Evolutionary conservation across 2,888 invertebrate genomes (phyloP).

Genomic region (Hirtodrosophila duncani): DNA sequence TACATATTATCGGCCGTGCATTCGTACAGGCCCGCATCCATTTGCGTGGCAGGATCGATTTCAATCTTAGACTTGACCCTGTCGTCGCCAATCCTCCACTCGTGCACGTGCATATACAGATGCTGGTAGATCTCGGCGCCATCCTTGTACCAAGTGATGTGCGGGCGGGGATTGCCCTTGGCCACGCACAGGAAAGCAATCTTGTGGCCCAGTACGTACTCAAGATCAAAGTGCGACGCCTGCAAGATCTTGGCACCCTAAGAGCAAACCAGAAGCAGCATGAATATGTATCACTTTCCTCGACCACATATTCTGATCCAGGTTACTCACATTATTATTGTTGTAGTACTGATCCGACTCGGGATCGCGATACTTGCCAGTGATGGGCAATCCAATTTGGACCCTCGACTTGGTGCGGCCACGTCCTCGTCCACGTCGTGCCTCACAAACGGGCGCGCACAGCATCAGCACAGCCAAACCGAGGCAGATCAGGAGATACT

Average conservation of each 20-base stretch:
- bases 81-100: constrained; percentile 90
- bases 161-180: constrained; percentile 91
- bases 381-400: constrained; percentile 91
- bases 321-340: constrained; percentile 86
- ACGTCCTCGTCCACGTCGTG: constrained; percentile 85
- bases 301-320: too few relatives aligned
- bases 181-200: constrained; percentile 95
- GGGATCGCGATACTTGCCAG: constrained; percentile 92
- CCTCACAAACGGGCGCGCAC: constrained; percentile 77
- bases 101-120: constrained; percentile 92
- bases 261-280: not conserved
- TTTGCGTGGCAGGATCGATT: constrained; percentile 96
- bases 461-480: constrained; percentile 77
- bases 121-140: constrained; percentile 95
- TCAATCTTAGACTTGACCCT: constrained; percentile 94
- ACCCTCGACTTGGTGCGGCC: constrained; percentile 88
- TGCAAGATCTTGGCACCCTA: constrained; percentile 93
- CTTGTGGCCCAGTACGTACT: constrained; percentile 95
- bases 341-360: constrained; percentile 95
- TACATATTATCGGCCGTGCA: constrained; percentile 97
- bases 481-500: constrained; percentile 67
- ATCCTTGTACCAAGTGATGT: constrained; percentile 97
- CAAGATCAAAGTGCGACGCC: constrained; percentile 94
- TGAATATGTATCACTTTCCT: too few relatives aligned
- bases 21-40: constrained; percentile 97